Percentiles rank a stretch among this genome's conserved stretches.
Evolutionary conservation across 2,113 vertebrate genomes (phyloP).

Genomic region (Drymodes brunneopygia): DNA sequence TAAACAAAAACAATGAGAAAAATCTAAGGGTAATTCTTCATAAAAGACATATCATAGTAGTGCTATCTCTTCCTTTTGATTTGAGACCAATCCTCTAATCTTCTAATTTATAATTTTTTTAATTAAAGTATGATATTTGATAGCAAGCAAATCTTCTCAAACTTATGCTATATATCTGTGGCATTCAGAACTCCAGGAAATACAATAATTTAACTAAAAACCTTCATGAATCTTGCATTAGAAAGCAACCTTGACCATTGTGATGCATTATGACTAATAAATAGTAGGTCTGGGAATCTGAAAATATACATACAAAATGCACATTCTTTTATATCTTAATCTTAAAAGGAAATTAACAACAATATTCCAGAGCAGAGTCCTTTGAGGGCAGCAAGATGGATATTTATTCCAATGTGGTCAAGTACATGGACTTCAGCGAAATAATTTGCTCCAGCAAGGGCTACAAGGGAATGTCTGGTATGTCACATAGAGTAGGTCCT

Average conservation of each 20-base stretch:
- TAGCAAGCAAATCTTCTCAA: background rate
- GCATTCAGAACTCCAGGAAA: background rate
- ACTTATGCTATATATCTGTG: background rate
- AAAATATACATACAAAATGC: background rate
- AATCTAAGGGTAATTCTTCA: background rate
- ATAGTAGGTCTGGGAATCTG: background rate
- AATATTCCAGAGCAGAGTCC: background rate
- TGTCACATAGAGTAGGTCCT: background rate
- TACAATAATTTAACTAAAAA: background rate
- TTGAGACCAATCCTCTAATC: background rate
- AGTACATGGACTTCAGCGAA: background rate
- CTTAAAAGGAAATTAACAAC: background rate
- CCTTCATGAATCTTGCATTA: background rate
- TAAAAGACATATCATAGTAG: background rate
- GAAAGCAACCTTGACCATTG: background rate
- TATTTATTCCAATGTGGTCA: background rate
- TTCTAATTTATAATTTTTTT: background rate
- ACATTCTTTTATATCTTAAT: background rate
- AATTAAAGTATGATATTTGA: background rate
- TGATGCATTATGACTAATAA: background rate
- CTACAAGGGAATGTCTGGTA: background rate
- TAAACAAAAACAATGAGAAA: background rate
- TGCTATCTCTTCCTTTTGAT: background rate
- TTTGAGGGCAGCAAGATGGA: background rate
- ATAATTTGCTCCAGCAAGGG: background rate